A percentile compares a stretch with the other conserved stretches of the same genome.
These are phyloP conservation scores for Casuarius casuarius DNA, from an alignment of 2,113 vertebrate genomes.

Conservation along the genomic window DNA sequence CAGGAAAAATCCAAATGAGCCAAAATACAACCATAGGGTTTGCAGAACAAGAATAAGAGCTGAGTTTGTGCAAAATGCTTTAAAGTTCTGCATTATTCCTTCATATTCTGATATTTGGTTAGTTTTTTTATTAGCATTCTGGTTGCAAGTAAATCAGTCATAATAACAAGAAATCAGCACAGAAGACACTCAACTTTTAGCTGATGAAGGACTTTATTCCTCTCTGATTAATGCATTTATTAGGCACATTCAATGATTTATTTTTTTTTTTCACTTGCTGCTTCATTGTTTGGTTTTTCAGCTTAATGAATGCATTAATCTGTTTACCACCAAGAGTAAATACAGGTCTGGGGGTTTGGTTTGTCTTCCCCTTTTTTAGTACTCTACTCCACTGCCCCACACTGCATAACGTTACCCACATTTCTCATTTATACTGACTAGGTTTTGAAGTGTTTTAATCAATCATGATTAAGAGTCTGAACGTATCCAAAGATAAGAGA, in stretches of 20 bases:
- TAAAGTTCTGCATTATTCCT: neutral
- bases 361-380: neutral
- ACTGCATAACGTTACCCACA: neutral
- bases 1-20: neutral
- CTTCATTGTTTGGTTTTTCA: neutral
- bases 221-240: neutral
- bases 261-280: neutral
- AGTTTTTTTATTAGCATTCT: neutral
- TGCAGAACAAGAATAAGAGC: neutral
- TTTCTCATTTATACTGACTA: neutral
- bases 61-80: neutral
- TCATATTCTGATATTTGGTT: neutral
- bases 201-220: neutral
- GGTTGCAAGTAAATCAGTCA: neutral
- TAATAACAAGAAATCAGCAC: neutral
- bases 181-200: neutral
- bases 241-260: neutral
- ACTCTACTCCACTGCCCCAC: neutral
- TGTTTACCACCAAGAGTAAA: neutral
- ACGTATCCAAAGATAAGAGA: neutral
- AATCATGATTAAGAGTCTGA: neutral
- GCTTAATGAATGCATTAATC: neutral
- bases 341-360: neutral
- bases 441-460: neutral
- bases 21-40: rapidly evolving